Evolutionary conservation across 1,140 invertebrate species (phyloP).

Genomic region (Neodiprion virginianus): DNA sequence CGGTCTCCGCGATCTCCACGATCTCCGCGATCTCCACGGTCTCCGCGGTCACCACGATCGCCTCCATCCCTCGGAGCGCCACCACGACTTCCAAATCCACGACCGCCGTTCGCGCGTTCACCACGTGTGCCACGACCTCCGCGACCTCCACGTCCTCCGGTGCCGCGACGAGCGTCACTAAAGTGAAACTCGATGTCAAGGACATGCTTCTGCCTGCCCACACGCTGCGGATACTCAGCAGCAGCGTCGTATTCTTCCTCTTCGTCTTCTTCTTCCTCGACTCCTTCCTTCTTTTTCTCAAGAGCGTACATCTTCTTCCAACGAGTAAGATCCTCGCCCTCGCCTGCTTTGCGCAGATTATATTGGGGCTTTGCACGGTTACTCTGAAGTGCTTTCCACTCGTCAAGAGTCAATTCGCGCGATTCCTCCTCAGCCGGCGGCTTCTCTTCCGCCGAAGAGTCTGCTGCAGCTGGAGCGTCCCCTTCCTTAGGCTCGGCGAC

Average conservation of each 20-base stretch:
- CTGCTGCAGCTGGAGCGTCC: slow-evolving; percentile 52
- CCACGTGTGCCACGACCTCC: slow-evolving; percentile 63
- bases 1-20: slow-evolving; percentile 33
- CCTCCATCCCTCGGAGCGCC: slow-evolving; percentile 42
- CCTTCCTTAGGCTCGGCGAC: slow-evolving; percentile 53
- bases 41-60: slow-evolving; percentile 41
- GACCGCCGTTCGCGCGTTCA: slow-evolving; percentile 49
- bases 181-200: slow-evolving; percentile 91
- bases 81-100: slow-evolving; percentile 51
- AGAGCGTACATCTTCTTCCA: slow-evolving; percentile 92
- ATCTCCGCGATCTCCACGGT: slow-evolving; percentile 45
- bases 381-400: slow-evolving; percentile 84
- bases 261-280: slow-evolving; percentile 72
- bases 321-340: slow-evolving; percentile 88
- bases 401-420: slow-evolving; percentile 85
- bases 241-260: slow-evolving; percentile 78
- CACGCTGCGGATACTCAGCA: slow-evolving; percentile 82
- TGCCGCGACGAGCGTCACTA: slow-evolving; percentile 78
- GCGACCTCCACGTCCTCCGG: slow-evolving; percentile 66
- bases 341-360: slow-evolving; percentile 89
- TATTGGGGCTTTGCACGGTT: slow-evolving; percentile 81
- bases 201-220: slow-evolving; percentile 85
- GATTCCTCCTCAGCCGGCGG: slow-evolving; percentile 75
- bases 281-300: slow-evolving; percentile 79
- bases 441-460: slow-evolving; percentile 52